Evolutionary conservation across 2,888 invertebrate species (phyloP), one percentile per base, ranked within the genome.

Genomic region (Cheilosia soror): DNA sequence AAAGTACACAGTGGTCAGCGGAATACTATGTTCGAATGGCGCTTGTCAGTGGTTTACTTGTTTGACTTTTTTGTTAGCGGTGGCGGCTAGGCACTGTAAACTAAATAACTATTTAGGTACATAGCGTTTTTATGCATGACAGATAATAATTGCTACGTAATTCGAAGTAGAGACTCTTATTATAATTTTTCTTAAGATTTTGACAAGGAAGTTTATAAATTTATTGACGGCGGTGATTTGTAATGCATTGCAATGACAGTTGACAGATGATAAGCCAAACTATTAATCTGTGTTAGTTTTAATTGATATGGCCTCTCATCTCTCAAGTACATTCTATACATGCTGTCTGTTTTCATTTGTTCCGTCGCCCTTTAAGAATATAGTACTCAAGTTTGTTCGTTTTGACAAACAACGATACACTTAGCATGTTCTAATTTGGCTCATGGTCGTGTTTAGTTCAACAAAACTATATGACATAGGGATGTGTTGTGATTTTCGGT

Each of bases 381-480:
- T 15, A n/a, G 29, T 5, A 13, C 29, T 6, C 27, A 37, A 15
- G 42, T 42, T 29, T 68, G 49, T 78, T 33, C 42, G 15, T 57
- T 63, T 29, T 49, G 69, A 42, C 57, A 51, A 72, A 58, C 40
- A 57, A 20, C 49, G 29, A 79, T 40, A n/a, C 57, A 71, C 58
- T 58, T 58, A 37, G 25, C 49, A 68, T 62, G 55, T 62, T 78
- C 78, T 78, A 83, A 78, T 73, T 73, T 49, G 42, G 57, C 49
- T 57, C 83, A 84, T 75, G 79, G 83, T 69, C 83, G 73, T 63
- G 73, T 83, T 78, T 65, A 65, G 73, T 78, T 73, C 58, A 78
- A 78, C 58, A 58, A 55, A 44, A 63, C 57, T 58, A 15, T 20
- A 7, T 47, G 69, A 25, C 53, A 27, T 33, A 13, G 40, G 71